Evolutionary conservation across 2,888 invertebrate species (phyloP).

Genomic region (Sphecodes monilicornis): DNA sequence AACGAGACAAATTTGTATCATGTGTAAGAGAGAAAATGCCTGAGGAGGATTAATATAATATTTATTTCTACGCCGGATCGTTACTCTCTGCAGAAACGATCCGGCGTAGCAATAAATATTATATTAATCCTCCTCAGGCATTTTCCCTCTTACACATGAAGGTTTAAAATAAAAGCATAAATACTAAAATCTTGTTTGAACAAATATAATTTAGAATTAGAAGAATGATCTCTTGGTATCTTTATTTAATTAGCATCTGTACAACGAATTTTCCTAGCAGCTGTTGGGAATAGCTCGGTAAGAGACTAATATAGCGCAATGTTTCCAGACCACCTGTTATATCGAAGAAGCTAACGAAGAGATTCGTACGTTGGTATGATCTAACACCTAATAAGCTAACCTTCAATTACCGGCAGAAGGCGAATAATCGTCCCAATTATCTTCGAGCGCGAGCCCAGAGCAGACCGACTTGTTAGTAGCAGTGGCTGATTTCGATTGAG

Average conservation of each 20-base stretch:
- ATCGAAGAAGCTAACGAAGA: constrained; percentile 1
- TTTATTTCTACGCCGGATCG: too few species aligned
- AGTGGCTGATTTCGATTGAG: constrained; percentile 20
- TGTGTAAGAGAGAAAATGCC: too few species aligned
- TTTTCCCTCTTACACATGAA: too few species aligned
- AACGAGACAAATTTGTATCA: too few species aligned
- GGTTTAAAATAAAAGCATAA: too few species aligned
- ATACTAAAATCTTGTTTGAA: background rate
- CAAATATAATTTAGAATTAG: background rate
- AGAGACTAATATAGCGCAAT: background rate
- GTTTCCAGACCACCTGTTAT: background rate
- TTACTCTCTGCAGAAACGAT: too few species aligned
- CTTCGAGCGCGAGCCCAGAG: background rate
- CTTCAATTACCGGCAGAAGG: constrained; percentile 18
- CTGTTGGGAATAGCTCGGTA: background rate
- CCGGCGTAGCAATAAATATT: too few species aligned
- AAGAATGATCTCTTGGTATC: background rate
- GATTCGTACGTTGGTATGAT: background rate
- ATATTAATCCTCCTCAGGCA: too few species aligned
- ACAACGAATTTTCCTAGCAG: background rate
- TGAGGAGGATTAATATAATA: too few species aligned
- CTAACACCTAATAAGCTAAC: constrained; percentile 12
- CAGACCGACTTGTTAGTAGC: background rate
- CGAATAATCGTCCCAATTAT: constrained; percentile 19
- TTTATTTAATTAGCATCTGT: background rate